phyloP scores from a whole-genome alignment of 53 echinoderm and acorn worm genomes.

The Echinometra lucunter region DNA sequence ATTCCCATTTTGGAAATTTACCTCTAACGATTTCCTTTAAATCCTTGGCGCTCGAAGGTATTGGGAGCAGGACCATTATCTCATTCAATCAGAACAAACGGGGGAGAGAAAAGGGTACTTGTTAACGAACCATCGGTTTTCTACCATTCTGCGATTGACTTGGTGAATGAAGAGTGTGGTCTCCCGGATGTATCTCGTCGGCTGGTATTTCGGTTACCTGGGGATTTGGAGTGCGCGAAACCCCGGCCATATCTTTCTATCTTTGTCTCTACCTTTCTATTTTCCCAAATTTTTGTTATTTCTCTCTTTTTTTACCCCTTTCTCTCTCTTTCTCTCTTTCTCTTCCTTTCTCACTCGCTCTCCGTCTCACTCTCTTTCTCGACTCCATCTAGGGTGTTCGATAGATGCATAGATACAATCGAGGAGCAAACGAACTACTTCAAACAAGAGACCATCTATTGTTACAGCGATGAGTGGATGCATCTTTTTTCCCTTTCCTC shows the following conservation, averaged over 20 bases:
- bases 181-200: conserved; percentile 9
- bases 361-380: not conserved
- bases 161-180: conserved; percentile 10
- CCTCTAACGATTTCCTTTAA: not conserved
- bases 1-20: not conserved
- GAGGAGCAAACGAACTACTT: conserved; percentile 60
- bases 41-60: not conserved
- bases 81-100: not conserved
- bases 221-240: conserved; percentile 29
- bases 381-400: conserved; percentile 40
- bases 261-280: not conserved
- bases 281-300: not conserved
- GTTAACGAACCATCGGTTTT: not conserved
- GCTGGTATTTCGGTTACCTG: conserved; percentile 38
- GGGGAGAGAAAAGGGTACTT: conserved; percentile 14
- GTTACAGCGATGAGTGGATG: conserved; percentile 61
- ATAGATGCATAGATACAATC: conserved; percentile 57
- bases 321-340: conserved; percentile 13
- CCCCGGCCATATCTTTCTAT: not conserved
- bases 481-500: not conserved
- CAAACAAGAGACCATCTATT: conserved; percentile 66
- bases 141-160: not conserved
- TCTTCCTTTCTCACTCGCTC: conserved; percentile 10
- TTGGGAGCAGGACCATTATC: conserved; percentile 9
- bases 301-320: not conserved